Conservation (phyloP, 1,140 invertebrate genomes). For the Rhyzopertha dominica region DNA sequence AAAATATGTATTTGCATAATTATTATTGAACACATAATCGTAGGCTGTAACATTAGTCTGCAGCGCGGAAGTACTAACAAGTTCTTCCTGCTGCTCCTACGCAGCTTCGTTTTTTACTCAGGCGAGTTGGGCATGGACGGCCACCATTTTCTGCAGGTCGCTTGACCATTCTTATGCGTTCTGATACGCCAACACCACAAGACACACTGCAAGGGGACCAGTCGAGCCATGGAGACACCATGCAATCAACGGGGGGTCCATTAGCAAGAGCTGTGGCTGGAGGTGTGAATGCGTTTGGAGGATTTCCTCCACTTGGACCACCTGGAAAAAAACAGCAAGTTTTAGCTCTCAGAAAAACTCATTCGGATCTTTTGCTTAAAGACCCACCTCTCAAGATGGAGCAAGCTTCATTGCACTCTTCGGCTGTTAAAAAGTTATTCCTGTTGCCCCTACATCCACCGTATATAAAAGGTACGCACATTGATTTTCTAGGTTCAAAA, state of each 20-base stretch:
- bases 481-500: slow-evolving; percentile 65
- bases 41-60: no score
- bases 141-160: slow-evolving; percentile 63
- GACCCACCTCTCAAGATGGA: slow-evolving; percentile 50
- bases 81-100: no score
- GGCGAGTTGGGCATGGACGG: slow-evolving; percentile 57
- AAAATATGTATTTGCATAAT: no score
- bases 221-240: slow-evolving; percentile 65
- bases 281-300: not conserved
- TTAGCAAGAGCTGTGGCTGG: not conserved
- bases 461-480: slow-evolving; percentile 79
- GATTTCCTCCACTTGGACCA: slow-evolving; percentile 11
- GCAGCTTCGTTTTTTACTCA: slow-evolving; percentile 52
- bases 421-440: slow-evolving; percentile 78
- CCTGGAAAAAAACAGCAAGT: not conserved
- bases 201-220: slow-evolving; percentile 70
- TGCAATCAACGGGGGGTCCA: slow-evolving; percentile 53
- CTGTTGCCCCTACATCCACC: slow-evolving; percentile 85
- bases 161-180: slow-evolving; percentile 56
- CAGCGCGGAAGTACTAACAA: no score
- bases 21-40: no score
- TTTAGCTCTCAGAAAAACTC: not conserved
- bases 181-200: slow-evolving; percentile 62
- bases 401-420: slow-evolving; percentile 75
- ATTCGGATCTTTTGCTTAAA: no score